Conservation (phyloP, 2,113 vertebrate species). For the Vidua chalybeata region DNA sequence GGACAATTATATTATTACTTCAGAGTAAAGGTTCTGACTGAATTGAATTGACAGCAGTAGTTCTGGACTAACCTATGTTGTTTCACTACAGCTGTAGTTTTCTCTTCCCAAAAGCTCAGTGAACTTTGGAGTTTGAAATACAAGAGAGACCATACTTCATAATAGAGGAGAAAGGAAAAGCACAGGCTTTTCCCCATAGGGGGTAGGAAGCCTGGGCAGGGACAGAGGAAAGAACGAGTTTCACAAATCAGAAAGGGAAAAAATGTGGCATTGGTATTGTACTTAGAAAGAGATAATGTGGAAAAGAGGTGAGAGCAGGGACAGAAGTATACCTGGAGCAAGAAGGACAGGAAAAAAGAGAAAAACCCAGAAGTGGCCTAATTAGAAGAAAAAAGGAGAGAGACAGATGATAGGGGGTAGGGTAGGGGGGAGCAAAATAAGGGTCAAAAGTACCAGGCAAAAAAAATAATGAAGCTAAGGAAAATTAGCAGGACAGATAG, state of each 20-base stretch:
- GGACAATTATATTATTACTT: slow-evolving; percentile 29
- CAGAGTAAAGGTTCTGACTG: slow-evolving; percentile 1
- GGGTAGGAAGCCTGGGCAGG: slow-evolving; percentile 77
- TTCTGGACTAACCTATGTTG: slow-evolving; percentile 71
- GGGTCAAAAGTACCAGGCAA: slow-evolving; percentile 33
- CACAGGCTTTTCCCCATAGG: slow-evolving; percentile 65
- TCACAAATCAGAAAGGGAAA: slow-evolving; percentile 72
- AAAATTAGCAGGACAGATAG: slow-evolving; percentile 59
- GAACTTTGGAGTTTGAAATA: slow-evolving; percentile 77
- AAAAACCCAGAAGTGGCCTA: slow-evolving; percentile 66
- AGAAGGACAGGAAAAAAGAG: slow-evolving; percentile 59
- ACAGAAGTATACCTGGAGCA: slow-evolving; percentile 73
- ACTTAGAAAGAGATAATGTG: slow-evolving; percentile 70
- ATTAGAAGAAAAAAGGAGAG: slow-evolving; percentile 70
- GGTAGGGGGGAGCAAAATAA: slow-evolving; percentile 7
- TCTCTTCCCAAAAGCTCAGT: slow-evolving; percentile 66
- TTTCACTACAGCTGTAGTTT: slow-evolving; percentile 68
- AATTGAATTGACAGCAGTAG: slow-evolving; percentile 45
- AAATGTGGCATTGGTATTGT: slow-evolving; percentile 69
- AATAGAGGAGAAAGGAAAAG: slow-evolving; percentile 78
- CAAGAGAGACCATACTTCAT: slow-evolving; percentile 69
- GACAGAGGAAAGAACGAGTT: slow-evolving; percentile 77
- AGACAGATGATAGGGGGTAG: background rate
- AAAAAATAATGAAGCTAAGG: slow-evolving; percentile 24
- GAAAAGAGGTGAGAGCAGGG: slow-evolving; percentile 63